Evolutionary conservation across 2,797 vertebrate species (phyloP).

Genomic region (Periparus ater): DNA sequence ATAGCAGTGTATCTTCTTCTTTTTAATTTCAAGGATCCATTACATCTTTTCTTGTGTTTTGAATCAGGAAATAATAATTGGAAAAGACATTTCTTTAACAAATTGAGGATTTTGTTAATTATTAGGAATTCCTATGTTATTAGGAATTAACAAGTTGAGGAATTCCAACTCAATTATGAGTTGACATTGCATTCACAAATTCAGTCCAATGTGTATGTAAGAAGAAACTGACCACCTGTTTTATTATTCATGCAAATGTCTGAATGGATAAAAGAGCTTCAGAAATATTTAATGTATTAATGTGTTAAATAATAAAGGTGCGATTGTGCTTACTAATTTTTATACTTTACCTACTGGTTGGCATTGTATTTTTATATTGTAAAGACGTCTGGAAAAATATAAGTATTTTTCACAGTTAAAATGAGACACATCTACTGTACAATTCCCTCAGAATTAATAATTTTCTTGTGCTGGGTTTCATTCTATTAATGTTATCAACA

Average conservation of each 20-base stretch:
- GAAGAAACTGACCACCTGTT: conserved; percentile 12
- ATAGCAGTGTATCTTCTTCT: accelerated
- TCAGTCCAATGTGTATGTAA: not conserved
- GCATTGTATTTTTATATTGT: not conserved
- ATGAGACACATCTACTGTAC: not conserved
- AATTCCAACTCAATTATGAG: not conserved
- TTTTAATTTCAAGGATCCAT: not conserved
- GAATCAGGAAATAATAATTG: not conserved
- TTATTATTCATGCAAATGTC: conserved; percentile 10
- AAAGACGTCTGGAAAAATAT: not conserved
- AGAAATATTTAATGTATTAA: not conserved
- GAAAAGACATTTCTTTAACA: not conserved
- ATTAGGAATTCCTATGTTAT: too few species aligned
- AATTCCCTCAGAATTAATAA: not conserved
- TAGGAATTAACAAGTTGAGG: too few species aligned
- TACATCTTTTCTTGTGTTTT: not conserved
- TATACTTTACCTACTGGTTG: not conserved
- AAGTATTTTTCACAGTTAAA: not conserved
- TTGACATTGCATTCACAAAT: not conserved
- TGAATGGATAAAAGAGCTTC: conserved; percentile 5
- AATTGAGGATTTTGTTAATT: too few species aligned
- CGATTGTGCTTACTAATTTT: not conserved
- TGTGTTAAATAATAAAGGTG: conserved; percentile 1
- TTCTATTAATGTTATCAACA: conserved; percentile 9
- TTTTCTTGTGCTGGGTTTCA: not conserved